These are phyloP conservation scores for Caenorhabditis remanei DNA, from an alignment of 1,140 invertebrate species.

Conservation along the genomic window DNA sequence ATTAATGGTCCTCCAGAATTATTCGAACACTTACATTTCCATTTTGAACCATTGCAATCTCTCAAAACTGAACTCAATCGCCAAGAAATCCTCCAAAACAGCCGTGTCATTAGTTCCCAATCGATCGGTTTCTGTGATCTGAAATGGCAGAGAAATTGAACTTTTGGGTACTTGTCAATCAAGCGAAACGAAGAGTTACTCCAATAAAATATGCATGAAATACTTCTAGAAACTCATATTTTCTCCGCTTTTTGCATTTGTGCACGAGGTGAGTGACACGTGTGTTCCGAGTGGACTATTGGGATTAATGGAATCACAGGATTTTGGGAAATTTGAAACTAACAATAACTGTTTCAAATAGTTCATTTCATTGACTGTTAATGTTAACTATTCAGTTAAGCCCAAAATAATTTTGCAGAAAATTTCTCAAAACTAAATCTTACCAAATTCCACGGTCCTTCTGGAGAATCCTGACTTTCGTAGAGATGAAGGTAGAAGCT, in stretches of 20 bases:
- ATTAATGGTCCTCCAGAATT: too few species aligned
- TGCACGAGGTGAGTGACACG: not conserved
- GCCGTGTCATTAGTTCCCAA: slow-evolving; percentile 55
- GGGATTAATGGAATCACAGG: not conserved
- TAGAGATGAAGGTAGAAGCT: slow-evolving; percentile 69
- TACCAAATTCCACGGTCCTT: slow-evolving; percentile 73
- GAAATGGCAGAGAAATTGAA: slow-evolving; percentile 50
- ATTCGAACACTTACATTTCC: slow-evolving; percentile 73
- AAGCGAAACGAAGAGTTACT: not conserved
- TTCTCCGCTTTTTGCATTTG: not conserved
- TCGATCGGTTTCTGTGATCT: slow-evolving; percentile 70
- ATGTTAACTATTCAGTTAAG: too few species aligned
- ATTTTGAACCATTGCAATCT: slow-evolving; percentile 72
- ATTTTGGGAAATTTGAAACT: not conserved
- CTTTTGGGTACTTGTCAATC: not conserved
- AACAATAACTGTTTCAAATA: too few species aligned
- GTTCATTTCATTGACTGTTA: too few species aligned
- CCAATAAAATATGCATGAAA: not conserved
- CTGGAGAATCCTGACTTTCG: slow-evolving; percentile 71
- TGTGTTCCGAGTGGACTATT: not conserved
- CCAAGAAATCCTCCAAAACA: slow-evolving; percentile 68
- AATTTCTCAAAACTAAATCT: not conserved
- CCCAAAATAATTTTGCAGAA: too few species aligned
- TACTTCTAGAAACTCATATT: not conserved
- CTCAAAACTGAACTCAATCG: slow-evolving; percentile 74